These are phyloP conservation scores for Xyrichtys novacula DNA, from an alignment of 2,797 vertebrate genomes.

Conservation along the genomic window DNA sequence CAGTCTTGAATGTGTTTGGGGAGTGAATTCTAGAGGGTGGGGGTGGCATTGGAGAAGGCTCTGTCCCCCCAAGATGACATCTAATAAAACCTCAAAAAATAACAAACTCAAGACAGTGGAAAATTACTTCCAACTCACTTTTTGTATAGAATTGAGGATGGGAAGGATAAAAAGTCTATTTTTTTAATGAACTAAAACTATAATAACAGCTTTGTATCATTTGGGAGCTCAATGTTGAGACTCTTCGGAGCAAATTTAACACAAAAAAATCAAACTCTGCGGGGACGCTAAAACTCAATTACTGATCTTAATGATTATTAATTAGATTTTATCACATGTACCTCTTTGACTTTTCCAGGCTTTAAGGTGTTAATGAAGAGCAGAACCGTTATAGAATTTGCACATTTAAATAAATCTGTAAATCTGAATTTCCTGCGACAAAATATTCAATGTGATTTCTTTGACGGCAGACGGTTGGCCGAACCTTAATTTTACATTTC, in stretches of 20 bases:
- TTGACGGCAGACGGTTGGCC: conserved; percentile 41
- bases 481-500: conserved; percentile 56
- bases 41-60: too few species aligned
- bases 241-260: conserved; percentile 1
- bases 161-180: background rate
- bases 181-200: background rate
- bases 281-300: background rate
- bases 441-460: conserved; percentile 57
- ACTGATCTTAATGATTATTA: background rate
- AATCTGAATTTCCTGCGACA: conserved; percentile 29
- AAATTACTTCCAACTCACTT: too few species aligned
- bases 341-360: background rate
- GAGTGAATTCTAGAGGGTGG: too few species aligned
- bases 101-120: too few species aligned
- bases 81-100: too few species aligned
- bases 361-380: conserved; percentile 9
- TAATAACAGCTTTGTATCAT: background rate
- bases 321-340: too few species aligned
- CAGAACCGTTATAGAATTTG: conserved; percentile 10
- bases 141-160: background rate
- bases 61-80: too few species aligned
- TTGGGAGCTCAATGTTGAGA: background rate
- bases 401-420: conserved; percentile 4
- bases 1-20: too few species aligned
- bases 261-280: conserved; percentile 7